Conservation (phyloP, 2,113 vertebrate genomes). For the Mugil cephalus region DNA sequence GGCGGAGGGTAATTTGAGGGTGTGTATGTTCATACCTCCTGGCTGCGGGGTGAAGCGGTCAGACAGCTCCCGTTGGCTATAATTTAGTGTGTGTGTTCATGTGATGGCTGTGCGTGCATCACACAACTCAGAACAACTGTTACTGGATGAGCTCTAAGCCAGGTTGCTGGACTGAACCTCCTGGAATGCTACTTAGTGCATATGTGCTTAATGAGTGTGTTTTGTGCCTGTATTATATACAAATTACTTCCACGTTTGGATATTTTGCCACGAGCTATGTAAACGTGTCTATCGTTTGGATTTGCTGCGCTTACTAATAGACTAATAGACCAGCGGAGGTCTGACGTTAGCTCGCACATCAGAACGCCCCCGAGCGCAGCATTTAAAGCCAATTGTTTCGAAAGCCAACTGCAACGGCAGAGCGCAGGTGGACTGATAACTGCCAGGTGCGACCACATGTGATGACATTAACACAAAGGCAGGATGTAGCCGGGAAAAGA, state of each 20-base stretch:
- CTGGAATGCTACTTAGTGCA: constrained; percentile 36
- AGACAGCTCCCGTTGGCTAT: constrained; percentile 74
- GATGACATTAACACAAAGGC: constrained; percentile 31
- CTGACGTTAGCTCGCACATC: constrained; percentile 19
- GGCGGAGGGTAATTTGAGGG: constrained; percentile 79
- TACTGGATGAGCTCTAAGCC: constrained; percentile 30
- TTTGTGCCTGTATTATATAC: no score
- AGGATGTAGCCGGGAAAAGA: constrained; percentile 47
- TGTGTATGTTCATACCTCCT: constrained; percentile 78
- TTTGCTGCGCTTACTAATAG: constrained; percentile 20
- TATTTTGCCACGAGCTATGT: constrained; percentile 11
- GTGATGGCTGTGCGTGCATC: constrained; percentile 12
- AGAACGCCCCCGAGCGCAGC: constrained; percentile 49
- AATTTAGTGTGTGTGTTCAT: constrained; percentile 65
- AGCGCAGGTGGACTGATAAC: constrained; percentile 63
- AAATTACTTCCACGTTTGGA: constrained; percentile 52
- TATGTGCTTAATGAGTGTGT: constrained; percentile 49
- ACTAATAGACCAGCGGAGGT: constrained; percentile 38
- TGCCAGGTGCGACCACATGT: constrained; percentile 52
- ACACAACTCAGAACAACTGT: constrained; percentile 45
- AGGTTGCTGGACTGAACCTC: constrained; percentile 49
- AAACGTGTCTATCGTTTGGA: constrained; percentile 10
- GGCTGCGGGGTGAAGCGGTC: constrained; percentile 72
- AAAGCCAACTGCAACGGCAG: constrained; percentile 33
- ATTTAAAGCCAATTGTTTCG: constrained; percentile 37